These are phyloP conservation scores for Reinhardtius hippoglossoides DNA, from an alignment of 2,113 vertebrate genomes.

Conservation along the genomic window DNA sequence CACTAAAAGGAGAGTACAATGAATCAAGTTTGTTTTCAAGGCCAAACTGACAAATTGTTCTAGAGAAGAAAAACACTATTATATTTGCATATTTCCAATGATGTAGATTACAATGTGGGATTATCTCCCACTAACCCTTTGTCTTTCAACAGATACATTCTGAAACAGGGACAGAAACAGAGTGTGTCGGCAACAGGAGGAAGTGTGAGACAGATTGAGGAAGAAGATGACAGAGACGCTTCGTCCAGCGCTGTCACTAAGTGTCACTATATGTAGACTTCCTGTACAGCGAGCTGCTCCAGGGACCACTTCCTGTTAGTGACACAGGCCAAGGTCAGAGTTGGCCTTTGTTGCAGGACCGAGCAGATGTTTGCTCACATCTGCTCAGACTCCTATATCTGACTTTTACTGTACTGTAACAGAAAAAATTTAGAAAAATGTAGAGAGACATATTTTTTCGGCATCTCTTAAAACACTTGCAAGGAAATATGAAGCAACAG, in stretches of 20 bases:
- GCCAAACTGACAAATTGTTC: too few relatives aligned
- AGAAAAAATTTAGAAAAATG: too few relatives aligned
- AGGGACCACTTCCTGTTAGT: conserved; percentile 64
- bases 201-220: conserved; percentile 45
- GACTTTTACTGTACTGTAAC: too few relatives aligned
- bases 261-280: conserved; percentile 75
- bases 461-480: too few relatives aligned
- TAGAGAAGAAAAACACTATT: too few relatives aligned
- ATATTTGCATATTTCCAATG: too few relatives aligned
- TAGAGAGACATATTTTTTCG: too few relatives aligned
- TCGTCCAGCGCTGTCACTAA: conserved; percentile 27
- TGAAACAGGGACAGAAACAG: not conserved
- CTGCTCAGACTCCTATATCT: not conserved
- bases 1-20: too few relatives aligned
- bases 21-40: too few relatives aligned
- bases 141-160: not conserved
- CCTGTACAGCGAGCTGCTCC: conserved; percentile 50
- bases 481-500: too few relatives aligned
- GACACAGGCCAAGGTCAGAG: conserved; percentile 31
- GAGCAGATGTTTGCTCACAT: not conserved
- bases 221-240: conserved; percentile 51
- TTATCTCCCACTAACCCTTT: not conserved
- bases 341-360: conserved; percentile 12
- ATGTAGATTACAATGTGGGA: not conserved
- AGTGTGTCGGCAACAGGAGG: conserved; percentile 22